Percentiles rank a stretch among this genome's conserved stretches.
phyloP scores from a whole-genome alignment of 2,797 vertebrate genomes.

The Loriculus beryllinus region DNA sequence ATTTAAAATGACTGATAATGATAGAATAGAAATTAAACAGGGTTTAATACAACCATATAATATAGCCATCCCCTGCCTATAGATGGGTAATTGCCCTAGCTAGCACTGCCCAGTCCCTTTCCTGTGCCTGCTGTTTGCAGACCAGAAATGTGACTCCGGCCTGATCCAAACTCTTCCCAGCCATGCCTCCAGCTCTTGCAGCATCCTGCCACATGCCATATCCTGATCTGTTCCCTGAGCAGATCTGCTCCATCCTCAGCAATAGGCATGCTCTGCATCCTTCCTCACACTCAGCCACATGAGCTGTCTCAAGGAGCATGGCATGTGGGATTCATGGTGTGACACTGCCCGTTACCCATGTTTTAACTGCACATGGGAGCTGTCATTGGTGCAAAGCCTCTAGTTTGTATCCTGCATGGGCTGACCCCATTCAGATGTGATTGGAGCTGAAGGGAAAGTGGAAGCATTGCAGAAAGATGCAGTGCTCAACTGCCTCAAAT shows the following conservation, averaged over 20 bases:
- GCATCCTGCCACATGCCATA: background rate
- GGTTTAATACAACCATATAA: background rate
- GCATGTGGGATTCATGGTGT: background rate
- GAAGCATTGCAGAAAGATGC: background rate
- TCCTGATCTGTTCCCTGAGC: background rate
- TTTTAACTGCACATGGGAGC: background rate
- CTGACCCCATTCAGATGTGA: background rate
- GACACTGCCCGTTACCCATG: fast-evolving
- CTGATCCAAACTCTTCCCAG: background rate
- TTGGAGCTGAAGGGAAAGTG: background rate
- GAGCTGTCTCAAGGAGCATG: background rate
- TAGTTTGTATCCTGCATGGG: background rate
- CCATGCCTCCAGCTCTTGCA: fast-evolving
- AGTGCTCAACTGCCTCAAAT: background rate
- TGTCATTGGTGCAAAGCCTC: background rate
- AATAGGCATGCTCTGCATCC: background rate
- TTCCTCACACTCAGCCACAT: fast-evolving
- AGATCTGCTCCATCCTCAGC: background rate
- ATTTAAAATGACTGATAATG: background rate
- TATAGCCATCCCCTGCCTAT: background rate
- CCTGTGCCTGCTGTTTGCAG: background rate
- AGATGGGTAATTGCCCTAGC: background rate
- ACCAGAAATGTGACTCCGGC: background rate
- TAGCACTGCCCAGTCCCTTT: background rate
- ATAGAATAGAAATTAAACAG: background rate